Percentiles rank a stretch among this genome's conserved stretches.
Conservation (phyloP, 2,113 vertebrate species). For the Lontra canadensis region DNA sequence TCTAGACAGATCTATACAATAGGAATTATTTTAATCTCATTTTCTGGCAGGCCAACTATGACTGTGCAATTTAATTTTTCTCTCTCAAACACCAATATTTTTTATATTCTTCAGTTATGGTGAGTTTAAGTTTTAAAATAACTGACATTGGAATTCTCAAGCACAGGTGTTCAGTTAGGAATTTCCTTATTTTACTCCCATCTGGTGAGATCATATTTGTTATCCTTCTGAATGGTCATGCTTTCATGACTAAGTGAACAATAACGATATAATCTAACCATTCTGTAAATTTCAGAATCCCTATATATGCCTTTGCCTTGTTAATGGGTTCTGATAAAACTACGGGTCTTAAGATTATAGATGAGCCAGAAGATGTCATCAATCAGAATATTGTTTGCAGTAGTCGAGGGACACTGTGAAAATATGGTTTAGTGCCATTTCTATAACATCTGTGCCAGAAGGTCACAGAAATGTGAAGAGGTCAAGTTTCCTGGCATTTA, state of each 20-base stretch:
- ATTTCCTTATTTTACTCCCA: neutral
- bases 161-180: neutral
- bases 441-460: neutral
- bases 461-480: neutral
- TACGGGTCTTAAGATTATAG: neutral
- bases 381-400: neutral
- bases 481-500: neutral
- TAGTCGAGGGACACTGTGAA: neutral
- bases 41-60: neutral
- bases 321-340: neutral
- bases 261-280: neutral
- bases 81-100: neutral
- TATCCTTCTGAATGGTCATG: neutral
- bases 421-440: neutral
- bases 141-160: neutral
- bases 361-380: neutral
- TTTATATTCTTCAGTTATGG: neutral
- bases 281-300: neutral
- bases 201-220: neutral
- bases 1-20: neutral
- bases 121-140: neutral
- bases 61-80: neutral
- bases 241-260: neutral
- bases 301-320: neutral
- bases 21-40: slow-evolving; percentile 29